Percentiles rank a stretch among this genome's conserved stretches.
These are phyloP conservation scores for Micrastur ruficollis DNA, from an alignment of 2,797 vertebrate genomes.

Conservation along the genomic window DNA sequence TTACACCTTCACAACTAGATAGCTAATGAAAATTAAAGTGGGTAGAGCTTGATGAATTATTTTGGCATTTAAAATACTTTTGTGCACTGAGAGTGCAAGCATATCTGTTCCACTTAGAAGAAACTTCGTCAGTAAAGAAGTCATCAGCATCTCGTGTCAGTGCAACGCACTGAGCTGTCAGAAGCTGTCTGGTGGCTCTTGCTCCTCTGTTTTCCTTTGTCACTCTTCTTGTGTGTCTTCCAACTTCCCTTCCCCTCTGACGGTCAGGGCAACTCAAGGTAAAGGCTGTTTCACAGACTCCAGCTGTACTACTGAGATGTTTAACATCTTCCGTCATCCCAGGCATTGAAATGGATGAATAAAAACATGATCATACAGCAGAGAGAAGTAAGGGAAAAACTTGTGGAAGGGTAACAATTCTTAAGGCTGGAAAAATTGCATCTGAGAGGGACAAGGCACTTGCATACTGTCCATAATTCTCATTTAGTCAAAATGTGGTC, in stretches of 20 bases:
- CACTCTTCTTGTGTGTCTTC: neutral
- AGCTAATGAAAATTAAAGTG: slow-evolving; percentile 11
- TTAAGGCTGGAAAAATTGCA: neutral
- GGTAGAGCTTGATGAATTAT: neutral
- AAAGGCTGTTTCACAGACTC: neutral
- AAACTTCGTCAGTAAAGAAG: neutral
- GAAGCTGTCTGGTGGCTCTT: neutral
- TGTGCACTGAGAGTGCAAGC: neutral
- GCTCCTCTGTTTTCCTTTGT: neutral
- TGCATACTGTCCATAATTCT: neutral
- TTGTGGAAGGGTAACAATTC: neutral
- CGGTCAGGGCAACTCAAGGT: neutral
- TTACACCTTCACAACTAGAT: neutral
- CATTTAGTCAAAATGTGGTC: neutral
- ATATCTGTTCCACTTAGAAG: neutral
- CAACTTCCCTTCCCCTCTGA: neutral
- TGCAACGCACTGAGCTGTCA: neutral
- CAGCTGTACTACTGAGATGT: neutral
- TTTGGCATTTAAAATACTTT: neutral
- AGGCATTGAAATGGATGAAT: neutral
- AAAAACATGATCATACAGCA: neutral
- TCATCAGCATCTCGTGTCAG: neutral
- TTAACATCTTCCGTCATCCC: neutral
- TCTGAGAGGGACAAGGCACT: neutral
- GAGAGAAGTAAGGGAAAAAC: neutral